Evolutionary conservation across 2,797 vertebrate species (phyloP).

Genomic region (Falco biarmicus): DNA sequence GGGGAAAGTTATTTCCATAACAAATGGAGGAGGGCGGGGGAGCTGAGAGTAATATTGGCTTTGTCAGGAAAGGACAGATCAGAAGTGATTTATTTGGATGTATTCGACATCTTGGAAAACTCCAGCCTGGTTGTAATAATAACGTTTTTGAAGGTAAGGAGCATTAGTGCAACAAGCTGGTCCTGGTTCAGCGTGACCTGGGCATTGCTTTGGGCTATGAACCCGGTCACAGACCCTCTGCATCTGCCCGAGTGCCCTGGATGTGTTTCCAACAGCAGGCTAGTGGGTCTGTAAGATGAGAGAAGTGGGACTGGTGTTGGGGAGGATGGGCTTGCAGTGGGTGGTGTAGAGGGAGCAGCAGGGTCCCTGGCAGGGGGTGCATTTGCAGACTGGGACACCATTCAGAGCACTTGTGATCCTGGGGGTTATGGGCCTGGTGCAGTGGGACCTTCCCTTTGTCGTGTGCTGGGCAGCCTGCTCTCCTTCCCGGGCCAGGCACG

Average conservation of each 20-base stretch:
- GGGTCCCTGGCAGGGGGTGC: neutral
- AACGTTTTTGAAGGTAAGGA: neutral
- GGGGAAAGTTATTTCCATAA: slow-evolving; percentile 22
- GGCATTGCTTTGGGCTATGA: neutral
- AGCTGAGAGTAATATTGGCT: neutral
- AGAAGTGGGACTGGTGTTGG: neutral
- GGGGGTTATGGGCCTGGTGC: fast-evolving
- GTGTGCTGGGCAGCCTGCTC: neutral
- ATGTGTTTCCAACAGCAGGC: fast-evolving
- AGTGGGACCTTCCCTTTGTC: neutral
- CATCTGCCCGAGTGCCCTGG: neutral
- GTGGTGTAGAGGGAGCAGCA: neutral
- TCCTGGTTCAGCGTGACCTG: neutral
- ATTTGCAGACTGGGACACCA: fast-evolving
- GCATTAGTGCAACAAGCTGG: neutral
- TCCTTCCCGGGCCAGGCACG: neutral
- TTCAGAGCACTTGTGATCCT: neutral
- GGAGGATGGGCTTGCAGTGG: neutral
- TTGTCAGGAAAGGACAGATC: slow-evolving; percentile 18
- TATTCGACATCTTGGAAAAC: neutral
- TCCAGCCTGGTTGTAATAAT: neutral
- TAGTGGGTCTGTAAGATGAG: neutral
- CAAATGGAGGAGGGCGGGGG: neutral
- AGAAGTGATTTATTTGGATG: neutral
- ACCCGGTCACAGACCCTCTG: neutral